Conservation (phyloP, 2,113 vertebrate species). For the Grammomys dolichurus region DNA sequence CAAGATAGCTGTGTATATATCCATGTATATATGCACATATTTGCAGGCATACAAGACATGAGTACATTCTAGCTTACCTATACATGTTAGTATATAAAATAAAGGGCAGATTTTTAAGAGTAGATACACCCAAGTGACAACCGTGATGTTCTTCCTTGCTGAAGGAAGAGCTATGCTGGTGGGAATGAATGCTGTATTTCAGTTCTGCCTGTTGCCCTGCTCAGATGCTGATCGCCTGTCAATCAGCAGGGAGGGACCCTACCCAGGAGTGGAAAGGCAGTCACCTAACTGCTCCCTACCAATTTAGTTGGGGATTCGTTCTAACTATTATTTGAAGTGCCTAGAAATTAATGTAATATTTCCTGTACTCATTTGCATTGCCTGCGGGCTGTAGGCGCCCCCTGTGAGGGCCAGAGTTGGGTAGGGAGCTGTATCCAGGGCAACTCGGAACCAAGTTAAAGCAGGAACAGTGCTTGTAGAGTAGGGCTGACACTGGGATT, state of each 20-base stretch:
- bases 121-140: not conserved
- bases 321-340: constrained; percentile 80
- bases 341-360: constrained; percentile 84
- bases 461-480: constrained; percentile 66
- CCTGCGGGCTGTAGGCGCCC: constrained; percentile 79
- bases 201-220: constrained; percentile 16
- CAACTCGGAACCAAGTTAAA: constrained; percentile 70
- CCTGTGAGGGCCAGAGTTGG: constrained; percentile 78
- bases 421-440: constrained; percentile 83
- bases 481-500: constrained; percentile 75
- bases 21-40: not conserved
- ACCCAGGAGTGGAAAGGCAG: constrained; percentile 71
- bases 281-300: constrained; percentile 80
- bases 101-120: constrained; percentile 57
- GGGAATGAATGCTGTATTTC: constrained; percentile 9
- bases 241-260: constrained; percentile 74
- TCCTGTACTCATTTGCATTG: constrained; percentile 82
- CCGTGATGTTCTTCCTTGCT: constrained; percentile 1
- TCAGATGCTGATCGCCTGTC: constrained; percentile 68
- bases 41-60: not conserved
- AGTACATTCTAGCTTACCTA: not conserved
- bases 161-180: constrained; percentile 23
- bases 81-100: not conserved
- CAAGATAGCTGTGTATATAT: not conserved
- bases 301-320: constrained; percentile 79